phyloP scores from a whole-genome alignment of 2,113 vertebrate genomes.

The Tragelaphus strepsiceros region DNA sequence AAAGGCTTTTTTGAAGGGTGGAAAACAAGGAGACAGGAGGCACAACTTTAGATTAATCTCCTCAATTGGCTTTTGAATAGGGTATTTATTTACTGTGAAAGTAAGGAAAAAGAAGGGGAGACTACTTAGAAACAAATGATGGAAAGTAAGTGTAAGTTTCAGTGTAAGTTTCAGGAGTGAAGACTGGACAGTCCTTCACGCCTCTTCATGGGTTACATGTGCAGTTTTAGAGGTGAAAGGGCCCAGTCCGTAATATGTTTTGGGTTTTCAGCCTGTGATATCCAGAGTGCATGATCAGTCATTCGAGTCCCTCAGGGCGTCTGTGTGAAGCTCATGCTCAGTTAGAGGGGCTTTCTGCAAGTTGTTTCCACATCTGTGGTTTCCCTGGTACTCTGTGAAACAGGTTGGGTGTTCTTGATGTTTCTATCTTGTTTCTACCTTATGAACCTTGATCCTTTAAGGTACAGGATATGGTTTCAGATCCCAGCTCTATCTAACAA shows the following conservation, averaged over 20 bases:
- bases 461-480: background rate
- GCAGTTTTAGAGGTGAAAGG: background rate
- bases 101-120: background rate
- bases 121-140: background rate
- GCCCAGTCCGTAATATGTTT: too few relatives aligned
- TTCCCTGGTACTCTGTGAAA: background rate
- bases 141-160: background rate
- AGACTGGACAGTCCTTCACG: background rate
- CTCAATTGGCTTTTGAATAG: background rate
- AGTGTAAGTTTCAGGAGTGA: background rate
- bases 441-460: background rate
- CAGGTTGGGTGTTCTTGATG: background rate
- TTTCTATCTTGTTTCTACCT: background rate
- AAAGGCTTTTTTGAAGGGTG: background rate
- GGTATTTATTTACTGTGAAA: background rate
- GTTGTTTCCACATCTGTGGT: background rate
- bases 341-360: background rate
- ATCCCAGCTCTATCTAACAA: background rate
- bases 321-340: background rate
- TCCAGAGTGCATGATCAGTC: background rate
- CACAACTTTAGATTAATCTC: background rate
- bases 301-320: rapidly evolving
- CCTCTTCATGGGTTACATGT: background rate
- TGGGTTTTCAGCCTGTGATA: background rate
- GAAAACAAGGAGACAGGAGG: background rate